Base-by-base conservation (phyloP, 2,888 invertebrate genomes). In the Strigamia maritima region DNA sequence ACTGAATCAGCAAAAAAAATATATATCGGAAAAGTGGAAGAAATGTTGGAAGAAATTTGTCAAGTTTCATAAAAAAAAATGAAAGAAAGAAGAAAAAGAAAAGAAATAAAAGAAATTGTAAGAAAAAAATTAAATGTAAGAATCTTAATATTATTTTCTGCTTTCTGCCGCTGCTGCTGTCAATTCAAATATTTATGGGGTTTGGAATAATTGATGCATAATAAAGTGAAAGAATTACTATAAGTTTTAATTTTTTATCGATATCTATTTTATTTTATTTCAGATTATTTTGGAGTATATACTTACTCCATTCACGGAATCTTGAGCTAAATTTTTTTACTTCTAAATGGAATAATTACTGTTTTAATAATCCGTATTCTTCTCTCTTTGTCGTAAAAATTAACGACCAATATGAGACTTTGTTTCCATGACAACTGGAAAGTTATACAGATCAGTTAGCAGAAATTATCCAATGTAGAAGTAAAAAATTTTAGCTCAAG, bases 11-110 rank as follows among this genome's bases (percentile, higher is more conserved):
- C 65, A 65, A 28, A 31, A 31, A n/a, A 31, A 65, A 65, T 49
- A 65, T 65, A 65, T 65, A 65, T 65, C 12, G 26, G 65, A 7
- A 65, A 65, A 65, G 65, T 65, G 65, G 65, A 65, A 65, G 26
- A 65, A 65, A 65, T 65, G 65, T 65, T 65, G 65, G 65, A 65
- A 65, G 24, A 65, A 65, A 65, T 65, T 65, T 65, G 65, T 65
- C 65, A 65, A 65, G 65, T 65, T 65, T 26, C 65, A 65, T 8
- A 26, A 2, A 65, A 65, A 65, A 28, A 65, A 65, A 26, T 31
- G 31, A 14, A 24, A 10, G 65, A 26, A 12, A 65, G 24, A 8
- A 22, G 60, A 22, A 12, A 60, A 60, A 60, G 4, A 22, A 60
- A 44, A 44, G 49, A 49, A 19, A 49, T 2, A 31, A 31, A 31